Evolutionary conservation across 64 coral and sea anemone species (phyloP).

Genomic region (Montipora capricornis): DNA sequence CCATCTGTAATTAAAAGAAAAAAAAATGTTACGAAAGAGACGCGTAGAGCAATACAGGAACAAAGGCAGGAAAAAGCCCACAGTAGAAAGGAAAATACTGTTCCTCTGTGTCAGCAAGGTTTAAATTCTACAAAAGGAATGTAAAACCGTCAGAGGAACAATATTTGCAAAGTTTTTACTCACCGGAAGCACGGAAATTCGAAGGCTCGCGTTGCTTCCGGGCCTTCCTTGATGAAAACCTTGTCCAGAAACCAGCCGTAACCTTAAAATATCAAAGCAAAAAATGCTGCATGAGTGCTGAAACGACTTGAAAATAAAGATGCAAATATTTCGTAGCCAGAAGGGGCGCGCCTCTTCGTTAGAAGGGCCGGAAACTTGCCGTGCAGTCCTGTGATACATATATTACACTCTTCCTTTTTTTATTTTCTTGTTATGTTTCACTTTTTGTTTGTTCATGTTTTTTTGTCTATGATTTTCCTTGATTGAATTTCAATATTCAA

Average conservation of each 20-base stretch:
- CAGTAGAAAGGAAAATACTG: neutral
- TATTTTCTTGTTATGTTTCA: too few relatives aligned
- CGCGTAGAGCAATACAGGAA: neutral
- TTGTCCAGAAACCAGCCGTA: constrained; percentile 94
- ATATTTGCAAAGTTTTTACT: neutral
- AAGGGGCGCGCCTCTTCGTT: too few relatives aligned
- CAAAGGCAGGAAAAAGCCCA: neutral
- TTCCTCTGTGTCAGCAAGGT: neutral
- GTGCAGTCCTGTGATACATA: too few relatives aligned
- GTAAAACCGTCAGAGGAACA: neutral
- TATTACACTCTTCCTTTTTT: too few relatives aligned
- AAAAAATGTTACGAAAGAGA: neutral
- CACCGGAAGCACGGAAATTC: constrained; percentile 80
- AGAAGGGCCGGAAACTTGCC: too few relatives aligned
- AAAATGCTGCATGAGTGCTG: too few relatives aligned
- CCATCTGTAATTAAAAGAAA: constrained; percentile 50
- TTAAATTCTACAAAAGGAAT: neutral
- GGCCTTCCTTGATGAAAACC: constrained; percentile 86
- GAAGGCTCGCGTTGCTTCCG: constrained; percentile 86
- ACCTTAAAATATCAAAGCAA: constrained; percentile 32
- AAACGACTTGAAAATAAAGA: too few relatives aligned
- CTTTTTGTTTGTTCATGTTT: too few relatives aligned
- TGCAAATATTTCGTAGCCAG: too few relatives aligned
- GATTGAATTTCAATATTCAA: too few relatives aligned
- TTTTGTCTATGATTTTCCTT: too few relatives aligned